Base-by-base conservation (phyloP, 2,888 invertebrate genomes). In the Hoplodrina ambigua region DNA sequence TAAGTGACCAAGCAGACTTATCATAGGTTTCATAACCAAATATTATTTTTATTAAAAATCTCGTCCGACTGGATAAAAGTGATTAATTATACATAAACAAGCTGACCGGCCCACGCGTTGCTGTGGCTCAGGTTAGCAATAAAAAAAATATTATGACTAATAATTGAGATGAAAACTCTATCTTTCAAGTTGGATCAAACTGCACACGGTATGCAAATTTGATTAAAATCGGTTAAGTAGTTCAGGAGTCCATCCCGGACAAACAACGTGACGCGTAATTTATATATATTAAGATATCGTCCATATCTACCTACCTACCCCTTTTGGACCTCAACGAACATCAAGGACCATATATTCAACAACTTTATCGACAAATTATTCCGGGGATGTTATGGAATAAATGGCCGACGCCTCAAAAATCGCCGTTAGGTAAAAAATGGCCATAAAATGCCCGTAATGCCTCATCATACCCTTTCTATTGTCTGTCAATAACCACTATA, bases 291-390 rank as follows among this genome's bases (percentile, higher is more conserved):
- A n/a, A n/a, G n/a, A n/a, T 5, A 50, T 50, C 46, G 56, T 64
- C 33, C 20, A 52, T 44, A 50, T 56, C 50, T 25, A 59, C 33
- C 46, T 53, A 62, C 64, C 55, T 54, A 71, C 69, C 57, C 56
- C 46, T 56, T 78, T 33, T 13, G 15, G 33, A n/a, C 57, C 61
- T 59, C 59, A 65, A 57, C 8, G 41, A 61, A 59, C 62, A 65
- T 52, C 7, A 41, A 65, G 15, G 41, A 58, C 44, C 54, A 78
- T 81, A 72, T 71, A 84, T 80, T 81, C 75, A 69, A 59, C 65
- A 46, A 61, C 55, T 73, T 82, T 82, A 81, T 84, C 69, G 85
- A 55, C 63, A 69, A 81, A 81, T 84, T 84, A 84, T 84, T 74
- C 77, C 30, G 17, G 44, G 71, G 44, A 56, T 62, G 55, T 69